Conservation (phyloP, 2,113 vertebrate species). For the Eclectus roratus region DNA sequence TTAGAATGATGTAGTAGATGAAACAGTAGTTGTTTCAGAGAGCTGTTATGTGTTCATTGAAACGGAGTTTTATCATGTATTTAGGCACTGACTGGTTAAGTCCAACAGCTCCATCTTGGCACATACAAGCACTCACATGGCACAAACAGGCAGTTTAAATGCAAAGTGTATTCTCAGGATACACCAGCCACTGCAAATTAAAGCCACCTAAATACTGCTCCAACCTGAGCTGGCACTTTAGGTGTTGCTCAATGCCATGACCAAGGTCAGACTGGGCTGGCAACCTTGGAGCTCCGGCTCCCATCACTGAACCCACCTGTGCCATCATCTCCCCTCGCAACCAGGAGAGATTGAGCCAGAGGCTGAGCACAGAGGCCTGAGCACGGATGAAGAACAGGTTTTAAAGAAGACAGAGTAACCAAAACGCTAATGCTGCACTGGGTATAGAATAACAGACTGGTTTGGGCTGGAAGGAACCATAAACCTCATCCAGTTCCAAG, state of each 20-base stretch:
- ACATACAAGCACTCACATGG: neutral
- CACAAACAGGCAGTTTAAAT: neutral
- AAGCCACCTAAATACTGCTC: neutral
- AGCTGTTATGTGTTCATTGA: neutral
- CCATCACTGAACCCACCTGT: neutral
- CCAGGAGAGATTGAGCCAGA: fast-evolving
- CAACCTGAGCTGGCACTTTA: too few relatives aligned
- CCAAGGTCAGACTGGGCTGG: neutral
- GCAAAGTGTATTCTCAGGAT: neutral
- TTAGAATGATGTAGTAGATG: neutral
- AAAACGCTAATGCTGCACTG: neutral
- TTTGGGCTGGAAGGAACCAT: neutral
- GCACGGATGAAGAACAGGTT: fast-evolving
- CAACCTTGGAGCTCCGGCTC: neutral
- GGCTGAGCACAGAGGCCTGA: neutral
- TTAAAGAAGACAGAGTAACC: neutral
- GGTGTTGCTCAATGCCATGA: fast-evolving
- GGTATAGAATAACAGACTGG: neutral
- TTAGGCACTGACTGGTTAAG: neutral
- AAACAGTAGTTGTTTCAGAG: neutral
- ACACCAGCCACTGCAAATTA: neutral
- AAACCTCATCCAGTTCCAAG: neutral
- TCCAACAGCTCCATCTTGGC: neutral
- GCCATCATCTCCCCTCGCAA: neutral
- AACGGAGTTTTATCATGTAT: neutral